Percentiles rank a stretch among this genome's conserved stretches.
Evolutionary conservation across 2,113 vertebrate genomes (phyloP).

Genomic region (Scalopus aquaticus): DNA sequence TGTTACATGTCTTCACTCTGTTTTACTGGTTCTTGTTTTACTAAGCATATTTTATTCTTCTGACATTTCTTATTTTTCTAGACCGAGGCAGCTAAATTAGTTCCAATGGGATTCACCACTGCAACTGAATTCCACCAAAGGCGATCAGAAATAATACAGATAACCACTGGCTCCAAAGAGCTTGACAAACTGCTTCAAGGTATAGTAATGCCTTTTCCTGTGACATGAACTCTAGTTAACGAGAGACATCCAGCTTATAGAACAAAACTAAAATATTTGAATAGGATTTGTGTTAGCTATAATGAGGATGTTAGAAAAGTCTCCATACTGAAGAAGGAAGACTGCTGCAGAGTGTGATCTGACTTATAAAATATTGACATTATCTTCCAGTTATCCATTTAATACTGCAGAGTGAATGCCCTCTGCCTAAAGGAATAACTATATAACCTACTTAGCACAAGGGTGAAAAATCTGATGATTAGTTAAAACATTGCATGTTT

Average conservation of each 20-base stretch:
- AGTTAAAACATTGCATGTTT: background rate
- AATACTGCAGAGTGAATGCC: background rate
- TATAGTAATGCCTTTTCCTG: conserved; percentile 56
- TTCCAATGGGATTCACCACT: conserved; percentile 98
- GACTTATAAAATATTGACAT: background rate
- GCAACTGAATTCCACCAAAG: conserved; percentile 98
- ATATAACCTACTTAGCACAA: background rate
- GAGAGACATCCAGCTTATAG: background rate
- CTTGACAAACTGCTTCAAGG: conserved; percentile 97
- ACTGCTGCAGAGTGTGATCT: background rate
- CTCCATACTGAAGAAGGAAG: background rate
- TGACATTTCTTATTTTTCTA: conserved; percentile 75
- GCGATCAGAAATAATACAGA: conserved; percentile 97
- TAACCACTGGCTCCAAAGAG: conserved; percentile 98
- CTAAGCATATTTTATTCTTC: conserved; percentile 12
- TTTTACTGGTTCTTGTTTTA: conserved; percentile 20
- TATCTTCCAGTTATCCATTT: conserved; percentile 14
- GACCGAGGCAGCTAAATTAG: conserved; percentile 96
- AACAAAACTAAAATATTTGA: conserved; percentile 34
- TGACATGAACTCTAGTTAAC: background rate
- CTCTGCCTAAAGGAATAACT: conserved; percentile 34
- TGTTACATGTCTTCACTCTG: background rate
- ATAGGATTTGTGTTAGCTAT: background rate
- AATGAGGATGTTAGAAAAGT: background rate
- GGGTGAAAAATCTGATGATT: conserved; percentile 21